phyloP scores from a whole-genome alignment of 2,888 invertebrate genomes.

The Eristalinus aeneus region DNA sequence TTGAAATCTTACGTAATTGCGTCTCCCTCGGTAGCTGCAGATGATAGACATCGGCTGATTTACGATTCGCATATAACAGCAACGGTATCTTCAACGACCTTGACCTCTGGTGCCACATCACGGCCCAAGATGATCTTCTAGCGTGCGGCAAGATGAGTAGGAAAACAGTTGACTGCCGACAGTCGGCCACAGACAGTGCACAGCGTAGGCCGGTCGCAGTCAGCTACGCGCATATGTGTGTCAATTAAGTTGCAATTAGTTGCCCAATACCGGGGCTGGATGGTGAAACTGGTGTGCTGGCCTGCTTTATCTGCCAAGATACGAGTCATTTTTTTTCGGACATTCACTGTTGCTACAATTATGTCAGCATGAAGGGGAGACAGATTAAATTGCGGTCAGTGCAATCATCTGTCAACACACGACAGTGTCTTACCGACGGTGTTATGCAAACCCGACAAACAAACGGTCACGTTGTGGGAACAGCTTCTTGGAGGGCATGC shows the following conservation, averaged over 20 bases:
- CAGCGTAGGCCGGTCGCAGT: conserved; percentile 4
- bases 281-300: conserved; percentile 44
- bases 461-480: neutral
- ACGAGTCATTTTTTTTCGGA: conserved; percentile 13
- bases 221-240: conserved; percentile 61
- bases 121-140: conserved; percentile 25
- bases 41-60: neutral
- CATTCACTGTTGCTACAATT: neutral
- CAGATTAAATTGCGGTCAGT: conserved; percentile 49
- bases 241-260: conserved; percentile 68
- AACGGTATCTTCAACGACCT: conserved; percentile 32
- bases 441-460: conserved; percentile 29
- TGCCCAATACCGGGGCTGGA: conserved; percentile 47
- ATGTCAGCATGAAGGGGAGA: neutral
- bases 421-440: neutral
- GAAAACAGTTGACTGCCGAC: conserved; percentile 29
- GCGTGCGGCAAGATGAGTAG: neutral
- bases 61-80: conserved; percentile 21
- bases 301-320: conserved; percentile 30
- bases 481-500: neutral
- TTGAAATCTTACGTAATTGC: conserved; percentile 17
- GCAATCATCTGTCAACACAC: conserved; percentile 63
- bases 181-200: neutral
- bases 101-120: conserved; percentile 47
- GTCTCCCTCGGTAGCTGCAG: neutral